Percentiles rank a stretch among this genome's conserved stretches.
These are phyloP conservation scores for Penaeus vannamei DNA, from an alignment of 1,140 invertebrate genomes.

Conservation along the genomic window DNA sequence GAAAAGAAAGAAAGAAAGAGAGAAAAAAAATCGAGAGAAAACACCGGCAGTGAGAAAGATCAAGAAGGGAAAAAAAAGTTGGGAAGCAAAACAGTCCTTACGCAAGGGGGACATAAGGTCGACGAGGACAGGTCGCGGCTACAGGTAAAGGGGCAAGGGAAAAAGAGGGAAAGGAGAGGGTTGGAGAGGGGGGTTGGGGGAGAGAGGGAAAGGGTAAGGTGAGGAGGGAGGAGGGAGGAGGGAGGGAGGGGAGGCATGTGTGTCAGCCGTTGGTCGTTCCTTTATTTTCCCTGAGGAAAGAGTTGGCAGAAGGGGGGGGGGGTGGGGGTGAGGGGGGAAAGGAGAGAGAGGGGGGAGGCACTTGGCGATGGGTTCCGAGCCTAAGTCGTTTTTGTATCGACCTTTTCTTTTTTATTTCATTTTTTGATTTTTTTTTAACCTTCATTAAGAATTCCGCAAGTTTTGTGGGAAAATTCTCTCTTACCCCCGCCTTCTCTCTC, in stretches of 20 bases:
- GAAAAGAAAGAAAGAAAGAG: constrained; percentile 6
- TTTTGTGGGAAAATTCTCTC: constrained; percentile 51
- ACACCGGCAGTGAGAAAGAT: background rate
- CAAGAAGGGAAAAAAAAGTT: constrained; percentile 11
- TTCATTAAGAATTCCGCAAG: constrained; percentile 60
- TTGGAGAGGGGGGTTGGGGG: background rate
- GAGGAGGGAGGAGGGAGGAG: background rate
- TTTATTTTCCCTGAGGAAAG: constrained; percentile 55
- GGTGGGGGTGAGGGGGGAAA: too few relatives aligned
- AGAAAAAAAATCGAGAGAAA: constrained; percentile 1
- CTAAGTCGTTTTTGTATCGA: constrained; percentile 60
- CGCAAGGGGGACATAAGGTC: background rate
- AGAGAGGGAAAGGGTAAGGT: too few relatives aligned
- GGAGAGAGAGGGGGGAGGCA: background rate
- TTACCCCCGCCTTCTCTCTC: background rate
- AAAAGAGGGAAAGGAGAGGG: too few relatives aligned
- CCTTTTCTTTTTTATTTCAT: too few relatives aligned
- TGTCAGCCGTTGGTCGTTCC: constrained; percentile 53
- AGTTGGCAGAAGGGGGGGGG: constrained; percentile 43
- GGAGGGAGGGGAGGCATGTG: constrained; percentile 46
- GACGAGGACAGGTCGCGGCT: constrained; percentile 8
- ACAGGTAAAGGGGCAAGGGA: too few relatives aligned
- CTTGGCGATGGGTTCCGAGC: constrained; percentile 39
- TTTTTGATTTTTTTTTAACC: background rate
- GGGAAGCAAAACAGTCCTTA: constrained; percentile 21